Evolutionary conservation across 2,797 vertebrate species (phyloP), one percentile per base, ranked within the genome.

Genomic region (Silurus aristotelis): DNA sequence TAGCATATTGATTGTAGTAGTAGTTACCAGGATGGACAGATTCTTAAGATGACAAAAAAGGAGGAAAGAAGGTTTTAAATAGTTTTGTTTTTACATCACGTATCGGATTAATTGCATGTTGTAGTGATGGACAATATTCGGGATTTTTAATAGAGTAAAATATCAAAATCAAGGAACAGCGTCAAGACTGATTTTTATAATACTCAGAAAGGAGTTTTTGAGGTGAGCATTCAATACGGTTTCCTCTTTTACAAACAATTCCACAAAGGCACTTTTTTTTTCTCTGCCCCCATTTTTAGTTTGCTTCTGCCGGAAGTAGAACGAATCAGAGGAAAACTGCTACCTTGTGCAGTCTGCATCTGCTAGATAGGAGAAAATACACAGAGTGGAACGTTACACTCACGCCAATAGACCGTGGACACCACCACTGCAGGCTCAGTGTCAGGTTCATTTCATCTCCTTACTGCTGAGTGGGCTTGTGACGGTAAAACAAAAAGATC

Each of bases 381-480:
- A 78, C 76, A 61, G 56, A 77, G 75, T 58, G 55, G 15, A 25
- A 78, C 76, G n/a, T 61, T 43, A 78, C 31, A 61, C 78, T 48
- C 78, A 25, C 38, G 43, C 31, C 77, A 48, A 60, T 64, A 17
- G 20, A 14, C 31, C 14, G 10, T 25, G 25, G 38, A 4, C 77
- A 63, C 20, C 43, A 46, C 60, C 38, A 80, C 38, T 46, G 43
- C 77, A 61, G 22, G 9, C 2, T n/a, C 77, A 63, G 77, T 80
- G 38, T 80, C 12, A 43, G 43, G 14, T 52, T 64, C 63, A 63
- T 80, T 80, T 13, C 22, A 48, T 8, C 78, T 80, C n/a, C 61
- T 52, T 43, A 66, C 61, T 66, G 78, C 14, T 66, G 27, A 31
- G 56, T 8, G 7, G 56, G 75, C 5, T 38, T 48, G 27, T 38